Evolutionary conservation across 2,888 invertebrate species (phyloP).

Genomic region (Sicus ferrugineus): DNA sequence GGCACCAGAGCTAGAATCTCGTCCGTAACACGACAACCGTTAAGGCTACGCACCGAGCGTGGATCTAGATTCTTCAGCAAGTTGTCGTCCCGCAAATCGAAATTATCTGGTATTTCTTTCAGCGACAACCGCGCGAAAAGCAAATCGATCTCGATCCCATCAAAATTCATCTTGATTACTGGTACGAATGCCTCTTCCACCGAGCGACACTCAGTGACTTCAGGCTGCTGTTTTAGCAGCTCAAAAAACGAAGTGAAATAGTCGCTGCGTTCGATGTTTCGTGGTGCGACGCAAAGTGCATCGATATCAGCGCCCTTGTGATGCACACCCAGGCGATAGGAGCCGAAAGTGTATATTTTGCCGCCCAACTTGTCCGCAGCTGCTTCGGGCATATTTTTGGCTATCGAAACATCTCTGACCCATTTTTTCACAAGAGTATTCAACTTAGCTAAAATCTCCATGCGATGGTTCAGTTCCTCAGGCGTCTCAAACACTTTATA

Average conservation of each 20-base stretch:
- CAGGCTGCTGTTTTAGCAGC: slow-evolving; percentile 82
- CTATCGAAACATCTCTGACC: slow-evolving; percentile 88
- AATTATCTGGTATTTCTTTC: slow-evolving; percentile 92
- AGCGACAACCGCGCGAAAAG: slow-evolving; percentile 93
- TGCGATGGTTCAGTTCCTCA: slow-evolving; percentile 87
- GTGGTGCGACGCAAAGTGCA: slow-evolving; percentile 95
- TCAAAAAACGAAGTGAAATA: slow-evolving; percentile 97
- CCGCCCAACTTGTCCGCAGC: slow-evolving; percentile 93
- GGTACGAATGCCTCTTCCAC: slow-evolving; percentile 99
- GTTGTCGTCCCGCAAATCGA: slow-evolving; percentile 89
- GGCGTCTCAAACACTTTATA: slow-evolving; percentile 92
- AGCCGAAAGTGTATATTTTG: slow-evolving; percentile 99
- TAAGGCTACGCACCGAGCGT: slow-evolving; percentile 95
- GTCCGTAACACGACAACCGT: slow-evolving; percentile 98
- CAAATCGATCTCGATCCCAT: slow-evolving; percentile 98
- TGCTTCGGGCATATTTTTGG: slow-evolving; percentile 90
- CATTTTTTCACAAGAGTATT: slow-evolving; percentile 92
- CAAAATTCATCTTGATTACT: slow-evolving; percentile 98
- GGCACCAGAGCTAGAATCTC: slow-evolving; percentile 96
- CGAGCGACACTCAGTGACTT: slow-evolving; percentile 84
- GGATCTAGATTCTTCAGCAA: slow-evolving; percentile 93
- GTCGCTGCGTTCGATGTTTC: slow-evolving; percentile 92
- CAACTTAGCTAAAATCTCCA: slow-evolving; percentile 83
- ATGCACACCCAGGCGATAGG: slow-evolving; percentile 94
- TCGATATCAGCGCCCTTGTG: slow-evolving; percentile 99